These are phyloP conservation scores for Cirrhinus mrigala DNA, from an alignment of 2,797 vertebrate genomes.

Conservation along the genomic window DNA sequence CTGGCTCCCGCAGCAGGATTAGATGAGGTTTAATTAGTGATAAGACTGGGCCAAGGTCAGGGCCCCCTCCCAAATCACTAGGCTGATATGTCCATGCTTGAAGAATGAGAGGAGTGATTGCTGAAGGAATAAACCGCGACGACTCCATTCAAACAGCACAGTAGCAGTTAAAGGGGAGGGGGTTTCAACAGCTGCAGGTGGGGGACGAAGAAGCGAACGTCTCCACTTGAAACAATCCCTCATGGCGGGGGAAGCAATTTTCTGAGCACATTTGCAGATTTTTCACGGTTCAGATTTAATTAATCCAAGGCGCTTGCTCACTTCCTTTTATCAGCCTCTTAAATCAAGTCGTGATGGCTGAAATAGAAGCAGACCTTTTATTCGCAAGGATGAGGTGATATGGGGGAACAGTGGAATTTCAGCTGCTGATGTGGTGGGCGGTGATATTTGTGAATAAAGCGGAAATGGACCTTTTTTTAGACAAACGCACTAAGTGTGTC, in stretches of 20 bases:
- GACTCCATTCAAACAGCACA: constrained; percentile 6
- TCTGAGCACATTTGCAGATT: constrained; percentile 21
- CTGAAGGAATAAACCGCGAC: constrained; percentile 29
- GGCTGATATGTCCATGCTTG: constrained; percentile 26
- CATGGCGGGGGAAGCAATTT: constrained; percentile 37
- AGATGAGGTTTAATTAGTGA: constrained; percentile 52
- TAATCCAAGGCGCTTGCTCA: constrained; percentile 16
- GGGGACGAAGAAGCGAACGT: neutral
- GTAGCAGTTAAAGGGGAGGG: constrained; percentile 26
- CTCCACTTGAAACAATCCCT: constrained; percentile 23
- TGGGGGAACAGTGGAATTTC: constrained; percentile 36
- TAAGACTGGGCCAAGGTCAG: constrained; percentile 42
- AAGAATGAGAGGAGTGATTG: constrained; percentile 25
- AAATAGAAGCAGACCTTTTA: constrained; percentile 29
- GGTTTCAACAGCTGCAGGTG: constrained; percentile 28
- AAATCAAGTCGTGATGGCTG: constrained; percentile 23
- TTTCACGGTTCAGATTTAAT: constrained; percentile 28
- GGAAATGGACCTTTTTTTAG: constrained; percentile 22
- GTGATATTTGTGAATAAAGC: constrained; percentile 54
- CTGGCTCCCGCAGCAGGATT: constrained; percentile 26
- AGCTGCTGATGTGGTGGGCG: constrained; percentile 45
- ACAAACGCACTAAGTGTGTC: constrained; percentile 25
- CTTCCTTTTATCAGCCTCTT: constrained; percentile 21
- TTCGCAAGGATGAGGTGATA: constrained; percentile 24
- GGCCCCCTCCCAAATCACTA: constrained; percentile 48